Percentiles rank a stretch among this genome's conserved stretches.
These are phyloP conservation scores for Apodemia mormo DNA, from an alignment of 2,888 invertebrate genomes.

Conservation along the genomic window DNA sequence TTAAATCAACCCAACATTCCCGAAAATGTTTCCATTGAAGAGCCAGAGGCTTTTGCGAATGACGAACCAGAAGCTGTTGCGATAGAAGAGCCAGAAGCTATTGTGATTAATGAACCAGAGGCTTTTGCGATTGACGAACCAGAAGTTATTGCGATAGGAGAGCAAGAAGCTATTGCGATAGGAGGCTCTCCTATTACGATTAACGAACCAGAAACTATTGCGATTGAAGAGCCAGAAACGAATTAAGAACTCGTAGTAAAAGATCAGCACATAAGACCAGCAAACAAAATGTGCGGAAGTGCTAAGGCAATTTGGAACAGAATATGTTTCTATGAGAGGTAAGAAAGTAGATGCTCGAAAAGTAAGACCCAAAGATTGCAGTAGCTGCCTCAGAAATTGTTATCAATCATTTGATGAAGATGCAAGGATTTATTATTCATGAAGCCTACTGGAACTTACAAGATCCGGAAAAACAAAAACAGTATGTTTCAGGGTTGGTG, in stretches of 20 bases:
- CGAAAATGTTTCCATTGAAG: slow-evolving; percentile 1
- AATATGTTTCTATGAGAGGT: slow-evolving; percentile 5
- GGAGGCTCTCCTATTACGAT: no score
- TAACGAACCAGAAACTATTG: no score
- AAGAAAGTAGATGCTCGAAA: slow-evolving; percentile 5
- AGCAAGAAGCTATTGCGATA: no score
- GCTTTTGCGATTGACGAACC: no score
- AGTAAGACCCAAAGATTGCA: slow-evolving; percentile 5
- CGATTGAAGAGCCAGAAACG: background rate
- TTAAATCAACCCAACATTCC: slow-evolving; percentile 3
- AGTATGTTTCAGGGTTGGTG: slow-evolving; percentile 5
- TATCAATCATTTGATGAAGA: slow-evolving; percentile 5
- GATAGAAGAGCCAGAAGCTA: background rate
- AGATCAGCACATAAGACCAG: background rate
- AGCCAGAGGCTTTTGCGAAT: background rate
- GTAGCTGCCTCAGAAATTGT: slow-evolving; percentile 3
- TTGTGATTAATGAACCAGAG: no score
- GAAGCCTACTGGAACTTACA: slow-evolving; percentile 1
- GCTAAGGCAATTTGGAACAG: slow-evolving; percentile 3
- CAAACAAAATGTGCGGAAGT: slow-evolving; percentile 5
- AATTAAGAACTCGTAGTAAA: slow-evolving; percentile 3
- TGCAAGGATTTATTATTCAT: background rate
- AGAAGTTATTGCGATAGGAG: no score
- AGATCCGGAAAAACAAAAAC: slow-evolving; percentile 3
- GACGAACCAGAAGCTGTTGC: background rate